Conservation (phyloP, 1,140 invertebrate species). For the Drosophila kurseongensis region DNA sequence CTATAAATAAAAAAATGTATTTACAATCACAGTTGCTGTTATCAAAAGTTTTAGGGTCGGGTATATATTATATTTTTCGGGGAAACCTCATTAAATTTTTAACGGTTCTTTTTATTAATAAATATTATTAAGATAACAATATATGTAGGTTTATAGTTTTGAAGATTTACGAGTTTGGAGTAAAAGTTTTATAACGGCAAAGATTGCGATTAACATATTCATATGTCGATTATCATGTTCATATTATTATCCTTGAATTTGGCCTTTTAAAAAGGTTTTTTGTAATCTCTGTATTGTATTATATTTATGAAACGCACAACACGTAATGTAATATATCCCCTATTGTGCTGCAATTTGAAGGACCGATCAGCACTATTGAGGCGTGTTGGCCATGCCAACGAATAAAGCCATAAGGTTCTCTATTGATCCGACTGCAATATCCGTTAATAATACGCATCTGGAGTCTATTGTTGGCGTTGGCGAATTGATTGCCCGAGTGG, state of each 20-base stretch:
- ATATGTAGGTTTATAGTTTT: too few species aligned
- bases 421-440: constrained; percentile 50
- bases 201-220: too few species aligned
- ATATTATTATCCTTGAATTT: too few species aligned
- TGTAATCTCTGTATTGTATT: constrained; percentile 3
- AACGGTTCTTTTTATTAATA: too few species aligned
- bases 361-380: constrained; percentile 46
- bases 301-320: constrained; percentile 26
- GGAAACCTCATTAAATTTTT: background rate
- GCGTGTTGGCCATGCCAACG: constrained; percentile 72
- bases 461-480: constrained; percentile 52
- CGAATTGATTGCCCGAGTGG: constrained; percentile 69
- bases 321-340: constrained; percentile 23
- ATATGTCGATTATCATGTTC: too few species aligned
- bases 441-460: constrained; percentile 69
- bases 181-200: too few species aligned
- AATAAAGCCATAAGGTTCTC: constrained; percentile 56
- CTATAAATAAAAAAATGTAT: background rate
- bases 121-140: too few species aligned
- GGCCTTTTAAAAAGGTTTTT: background rate
- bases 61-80: background rate
- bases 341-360: constrained; percentile 53
- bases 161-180: too few species aligned
- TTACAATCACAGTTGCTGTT: background rate
- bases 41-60: background rate